A percentile compares a stretch with the other conserved stretches of the same genome.
Evolutionary conservation across 2,888 invertebrate species (phyloP).

Genomic region (Zaprionus bogoriensis): DNA sequence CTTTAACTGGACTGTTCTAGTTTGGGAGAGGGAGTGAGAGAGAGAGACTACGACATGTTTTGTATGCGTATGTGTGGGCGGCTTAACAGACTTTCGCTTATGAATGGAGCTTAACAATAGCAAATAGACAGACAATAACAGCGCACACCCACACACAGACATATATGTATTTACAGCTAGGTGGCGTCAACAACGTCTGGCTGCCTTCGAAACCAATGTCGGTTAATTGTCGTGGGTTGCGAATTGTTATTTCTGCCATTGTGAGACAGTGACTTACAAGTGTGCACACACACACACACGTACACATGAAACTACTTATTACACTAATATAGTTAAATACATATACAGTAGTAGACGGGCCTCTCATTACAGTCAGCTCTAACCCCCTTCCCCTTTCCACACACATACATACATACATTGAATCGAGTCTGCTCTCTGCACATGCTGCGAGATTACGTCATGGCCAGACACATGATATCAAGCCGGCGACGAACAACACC

Average conservation of each 20-base stretch:
- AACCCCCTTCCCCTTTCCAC: background rate
- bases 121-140: conserved; percentile 28
- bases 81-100: conserved; percentile 49
- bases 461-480: conserved; percentile 60
- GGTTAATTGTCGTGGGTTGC: conserved; percentile 57
- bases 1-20: conserved; percentile 27
- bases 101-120: conserved; percentile 39
- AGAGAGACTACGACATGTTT: conserved; percentile 6
- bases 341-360: conserved; percentile 36
- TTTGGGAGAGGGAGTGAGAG: too few relatives aligned
- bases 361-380: conserved; percentile 26
- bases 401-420: background rate
- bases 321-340: background rate
- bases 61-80: conserved; percentile 19
- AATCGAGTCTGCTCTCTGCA: conserved; percentile 9
- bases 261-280: conserved; percentile 17
- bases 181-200: conserved; percentile 24
- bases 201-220: conserved; percentile 72
- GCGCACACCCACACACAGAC: background rate
- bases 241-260: conserved; percentile 32
- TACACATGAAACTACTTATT: too few relatives aligned
- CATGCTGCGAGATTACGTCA: conserved; percentile 62
- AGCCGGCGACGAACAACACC: conserved; percentile 46
- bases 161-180: conserved; percentile 2
- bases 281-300: background rate